These are phyloP conservation scores for Eutrigla gurnardus DNA, from an alignment of 2,797 vertebrate genomes.

Conservation along the genomic window DNA sequence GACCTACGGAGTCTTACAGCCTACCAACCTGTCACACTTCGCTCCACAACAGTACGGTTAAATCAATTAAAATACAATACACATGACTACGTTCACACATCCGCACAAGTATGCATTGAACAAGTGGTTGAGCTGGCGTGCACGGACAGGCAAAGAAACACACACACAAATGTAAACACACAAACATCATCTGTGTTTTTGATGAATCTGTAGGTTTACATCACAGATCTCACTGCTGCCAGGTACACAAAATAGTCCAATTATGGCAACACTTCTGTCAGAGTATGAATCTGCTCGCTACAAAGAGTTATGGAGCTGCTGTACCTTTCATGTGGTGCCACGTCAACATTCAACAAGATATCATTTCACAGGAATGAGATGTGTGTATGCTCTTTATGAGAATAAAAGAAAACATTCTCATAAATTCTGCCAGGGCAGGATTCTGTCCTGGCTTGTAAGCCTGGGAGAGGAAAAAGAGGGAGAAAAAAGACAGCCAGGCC, in stretches of 20 bases:
- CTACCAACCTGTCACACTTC: slow-evolving; percentile 36
- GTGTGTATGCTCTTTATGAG: slow-evolving; percentile 77
- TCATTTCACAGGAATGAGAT: slow-evolving; percentile 84
- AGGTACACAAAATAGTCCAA: slow-evolving; percentile 63
- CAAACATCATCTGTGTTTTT: slow-evolving; percentile 52
- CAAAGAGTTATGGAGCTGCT: slow-evolving; percentile 70
- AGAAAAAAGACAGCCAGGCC: slow-evolving; percentile 59
- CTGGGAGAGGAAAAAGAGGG: slow-evolving; percentile 59
- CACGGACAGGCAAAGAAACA: slow-evolving; percentile 1
- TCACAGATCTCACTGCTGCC: slow-evolving; percentile 71
- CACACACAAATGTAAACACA: slow-evolving; percentile 35
- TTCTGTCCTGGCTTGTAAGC: slow-evolving; percentile 82
- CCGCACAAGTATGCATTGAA: neutral
- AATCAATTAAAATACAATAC: slow-evolving; percentile 11
- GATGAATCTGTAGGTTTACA: slow-evolving; percentile 68
- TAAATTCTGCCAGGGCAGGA: slow-evolving; percentile 77
- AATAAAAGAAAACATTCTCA: slow-evolving; percentile 84
- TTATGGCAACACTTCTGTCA: slow-evolving; percentile 75
- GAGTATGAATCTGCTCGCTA: slow-evolving; percentile 61
- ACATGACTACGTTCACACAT: slow-evolving; percentile 26
- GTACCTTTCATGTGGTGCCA: slow-evolving; percentile 75
- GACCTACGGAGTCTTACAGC: slow-evolving; percentile 42
- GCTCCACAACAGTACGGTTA: slow-evolving; percentile 31
- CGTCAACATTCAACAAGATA: slow-evolving; percentile 79
- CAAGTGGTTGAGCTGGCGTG: slow-evolving; percentile 29